These are phyloP conservation scores for Lepus townsendii DNA, from an alignment of 2,797 vertebrate genomes.

Conservation along the genomic window DNA sequence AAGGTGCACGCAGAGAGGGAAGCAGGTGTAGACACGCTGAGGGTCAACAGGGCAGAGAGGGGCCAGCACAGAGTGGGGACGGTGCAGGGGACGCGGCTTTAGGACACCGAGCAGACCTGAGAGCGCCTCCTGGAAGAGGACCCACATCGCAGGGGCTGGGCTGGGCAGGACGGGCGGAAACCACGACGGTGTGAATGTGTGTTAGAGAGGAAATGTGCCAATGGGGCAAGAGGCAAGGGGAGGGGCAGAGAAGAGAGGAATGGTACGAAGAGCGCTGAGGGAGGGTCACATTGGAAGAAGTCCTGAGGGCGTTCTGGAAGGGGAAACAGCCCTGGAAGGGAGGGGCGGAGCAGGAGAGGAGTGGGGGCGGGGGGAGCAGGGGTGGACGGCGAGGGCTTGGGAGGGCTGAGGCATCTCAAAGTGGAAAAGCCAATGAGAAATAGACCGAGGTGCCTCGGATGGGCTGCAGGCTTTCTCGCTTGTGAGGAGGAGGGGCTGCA, in stretches of 20 bases:
- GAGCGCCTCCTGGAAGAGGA: neutral
- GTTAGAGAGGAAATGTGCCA: neutral
- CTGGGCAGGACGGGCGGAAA: neutral
- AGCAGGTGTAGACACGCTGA: neutral
- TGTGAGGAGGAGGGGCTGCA: neutral
- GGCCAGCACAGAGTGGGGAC: accelerated
- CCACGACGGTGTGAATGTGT: no score
- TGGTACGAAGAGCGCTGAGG: neutral
- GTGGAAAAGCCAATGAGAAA: conserved; percentile 8
- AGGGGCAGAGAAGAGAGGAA: neutral
- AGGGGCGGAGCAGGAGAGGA: neutral
- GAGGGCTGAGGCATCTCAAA: neutral
- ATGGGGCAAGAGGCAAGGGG: neutral
- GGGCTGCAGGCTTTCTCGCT: neutral
- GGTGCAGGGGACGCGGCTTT: neutral
- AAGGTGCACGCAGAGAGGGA: neutral
- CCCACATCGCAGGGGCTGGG: neutral
- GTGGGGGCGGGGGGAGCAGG: neutral
- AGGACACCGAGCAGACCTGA: neutral
- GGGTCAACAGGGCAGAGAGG: neutral
- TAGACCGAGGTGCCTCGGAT: neutral
- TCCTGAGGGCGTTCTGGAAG: no score
- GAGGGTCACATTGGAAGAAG: neutral
- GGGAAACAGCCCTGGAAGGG: accelerated
- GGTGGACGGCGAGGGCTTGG: neutral